Base-by-base conservation (phyloP, 1,140 invertebrate species). In the Panagrolaimus sp. region DNA sequence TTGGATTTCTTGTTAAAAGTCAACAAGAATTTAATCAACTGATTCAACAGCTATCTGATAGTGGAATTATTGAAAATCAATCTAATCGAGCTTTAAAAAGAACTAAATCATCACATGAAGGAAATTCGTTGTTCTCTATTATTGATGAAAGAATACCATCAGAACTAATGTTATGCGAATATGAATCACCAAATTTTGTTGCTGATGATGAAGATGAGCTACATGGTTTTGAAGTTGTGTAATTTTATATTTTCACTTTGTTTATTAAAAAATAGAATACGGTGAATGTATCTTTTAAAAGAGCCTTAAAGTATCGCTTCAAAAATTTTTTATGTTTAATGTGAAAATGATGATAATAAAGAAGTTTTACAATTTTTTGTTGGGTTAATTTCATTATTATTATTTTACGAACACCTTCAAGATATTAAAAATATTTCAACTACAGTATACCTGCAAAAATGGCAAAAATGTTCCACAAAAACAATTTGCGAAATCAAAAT, bases 1-100 rank as follows among this genome's bases (percentile, higher is more conserved):
- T 72, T 5, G 71, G 72, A n/a, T 72, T 72, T 38, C 38, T 74
- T 16, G 14, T 72, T n/a, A n/a, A 16, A 20, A 61, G 47, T 43
- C 16, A 11, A n/a, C n/a, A 1, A 20, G 66, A 67, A 23, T 45
- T 67, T 13, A 25, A 42, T 13, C 20, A 61, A 67, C 23, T 67
- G 13, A 38, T 61, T 14, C 14, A 45, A 20, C 20, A 67, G 9
- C 25, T 67, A 20, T n/a, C 27, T 9, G 42, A 62, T 9, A n/a
- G 14, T 13, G 57, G 57, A 16, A 67, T 61, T 0, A 46, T 43
- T 13, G 65, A 66, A 48, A 31, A 27, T 27, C 51, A 57, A 27
- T 57, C 51, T 1, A 57, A 20, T 9, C 51, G 20, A 27, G 27
- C 27, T 57, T 27, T 27, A 25, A 20, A 20, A n/a, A 27, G 20